Percentiles rank a stretch among this genome's conserved stretches.
Evolutionary conservation across 2,113 vertebrate genomes (phyloP).

Genomic region (Cryptomyrus ogoouensis): DNA sequence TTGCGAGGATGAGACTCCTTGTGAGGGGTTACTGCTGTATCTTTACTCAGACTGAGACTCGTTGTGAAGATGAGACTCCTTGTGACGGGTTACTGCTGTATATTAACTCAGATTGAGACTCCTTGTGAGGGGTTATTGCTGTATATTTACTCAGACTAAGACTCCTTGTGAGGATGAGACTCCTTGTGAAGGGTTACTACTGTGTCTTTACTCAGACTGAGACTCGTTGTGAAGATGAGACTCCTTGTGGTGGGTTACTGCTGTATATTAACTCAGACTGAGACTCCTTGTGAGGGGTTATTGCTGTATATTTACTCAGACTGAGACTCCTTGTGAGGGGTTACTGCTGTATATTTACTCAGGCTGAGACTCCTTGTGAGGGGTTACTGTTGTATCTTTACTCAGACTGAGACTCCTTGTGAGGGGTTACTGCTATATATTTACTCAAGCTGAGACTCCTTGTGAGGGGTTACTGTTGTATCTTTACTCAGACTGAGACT

Average conservation of each 20-base stretch:
- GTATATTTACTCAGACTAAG: too few relatives aligned
- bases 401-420: background rate
- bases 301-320: too few relatives aligned
- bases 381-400: background rate
- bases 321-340: too few relatives aligned
- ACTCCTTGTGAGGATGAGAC: too few relatives aligned
- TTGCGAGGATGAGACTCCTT: background rate
- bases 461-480: background rate
- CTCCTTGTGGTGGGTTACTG: background rate
- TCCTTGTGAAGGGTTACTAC: background rate
- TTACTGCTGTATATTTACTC: too few relatives aligned
- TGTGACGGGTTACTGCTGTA: too few relatives aligned
- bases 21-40: background rate
- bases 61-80: too few relatives aligned
- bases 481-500: background rate
- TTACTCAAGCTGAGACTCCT: background rate
- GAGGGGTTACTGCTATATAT: background rate
- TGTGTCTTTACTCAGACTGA: background rate
- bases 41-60: background rate
- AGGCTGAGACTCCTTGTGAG: background rate
- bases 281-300: too few relatives aligned
- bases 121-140: too few relatives aligned
- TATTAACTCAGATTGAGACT: too few relatives aligned
- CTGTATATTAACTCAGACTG: too few relatives aligned
- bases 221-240: background rate